A percentile compares a stretch with the other conserved stretches of the same genome.
phyloP scores from a whole-genome alignment of 2,888 invertebrate species.

The Ceratothoa steindachneri region DNA sequence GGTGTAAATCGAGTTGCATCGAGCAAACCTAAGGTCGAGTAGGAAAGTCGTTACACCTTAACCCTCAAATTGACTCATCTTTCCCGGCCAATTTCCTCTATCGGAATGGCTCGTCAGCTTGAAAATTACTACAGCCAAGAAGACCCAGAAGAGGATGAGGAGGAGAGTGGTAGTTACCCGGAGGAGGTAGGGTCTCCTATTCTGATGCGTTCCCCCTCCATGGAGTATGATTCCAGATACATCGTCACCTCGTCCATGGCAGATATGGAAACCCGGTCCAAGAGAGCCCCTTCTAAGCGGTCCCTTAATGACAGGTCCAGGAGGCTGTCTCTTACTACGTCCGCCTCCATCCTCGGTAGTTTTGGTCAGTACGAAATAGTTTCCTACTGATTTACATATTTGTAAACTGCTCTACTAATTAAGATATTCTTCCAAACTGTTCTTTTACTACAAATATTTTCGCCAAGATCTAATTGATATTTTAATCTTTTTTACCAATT shows the following conservation, averaged over 20 bases:
- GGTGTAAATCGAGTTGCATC: no score
- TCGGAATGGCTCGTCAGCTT: neutral
- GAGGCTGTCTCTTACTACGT: neutral
- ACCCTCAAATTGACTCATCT: no score
- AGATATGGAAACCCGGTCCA: neutral
- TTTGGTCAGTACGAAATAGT: neutral
- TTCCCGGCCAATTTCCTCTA: no score
- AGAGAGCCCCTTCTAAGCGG: neutral
- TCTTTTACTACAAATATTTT: no score
- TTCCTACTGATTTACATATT: no score
- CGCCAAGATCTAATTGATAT: no score
- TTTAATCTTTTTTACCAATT: no score
- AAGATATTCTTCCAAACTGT: no score
- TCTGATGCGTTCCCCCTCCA: neutral
- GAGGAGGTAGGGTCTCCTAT: neutral
- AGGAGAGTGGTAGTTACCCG: neutral
- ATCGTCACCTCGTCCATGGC: neutral
- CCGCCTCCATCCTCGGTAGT: neutral
- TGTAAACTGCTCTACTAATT: no score
- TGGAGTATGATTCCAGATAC: neutral
- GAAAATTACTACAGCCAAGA: neutral
- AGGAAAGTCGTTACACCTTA: no score
- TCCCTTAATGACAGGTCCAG: neutral
- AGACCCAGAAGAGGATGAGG: neutral
- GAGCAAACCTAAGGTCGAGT: no score